These are phyloP conservation scores for Dipodomys merriami DNA, from an alignment of 2,113 vertebrate species.

Conservation along the genomic window DNA sequence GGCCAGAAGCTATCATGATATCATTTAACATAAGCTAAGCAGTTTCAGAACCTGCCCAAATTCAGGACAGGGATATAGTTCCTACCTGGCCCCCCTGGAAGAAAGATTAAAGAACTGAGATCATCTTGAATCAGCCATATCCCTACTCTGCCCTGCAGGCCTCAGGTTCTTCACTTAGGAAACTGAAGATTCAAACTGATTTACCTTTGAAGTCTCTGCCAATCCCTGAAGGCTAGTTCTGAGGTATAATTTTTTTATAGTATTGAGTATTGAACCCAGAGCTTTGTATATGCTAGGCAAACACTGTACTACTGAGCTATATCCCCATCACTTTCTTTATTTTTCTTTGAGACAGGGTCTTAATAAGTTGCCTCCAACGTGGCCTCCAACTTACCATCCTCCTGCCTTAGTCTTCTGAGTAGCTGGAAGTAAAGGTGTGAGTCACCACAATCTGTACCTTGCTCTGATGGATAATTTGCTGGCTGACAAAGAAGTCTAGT, in stretches of 20 bases:
- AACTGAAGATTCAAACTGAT: conserved; percentile 27
- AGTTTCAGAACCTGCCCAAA: neutral
- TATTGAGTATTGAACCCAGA: neutral
- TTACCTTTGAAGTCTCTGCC: conserved; percentile 25
- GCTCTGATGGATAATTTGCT: conserved; percentile 47
- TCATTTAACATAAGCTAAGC: neutral
- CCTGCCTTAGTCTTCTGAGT: neutral
- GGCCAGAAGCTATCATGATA: neutral
- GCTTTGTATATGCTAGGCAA: neutral
- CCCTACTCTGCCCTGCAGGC: neutral
- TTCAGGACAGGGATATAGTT: neutral
- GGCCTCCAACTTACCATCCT: neutral
- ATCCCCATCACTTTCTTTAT: too few relatives aligned
- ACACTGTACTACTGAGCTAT: neutral
- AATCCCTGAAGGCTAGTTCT: neutral
- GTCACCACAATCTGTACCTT: neutral
- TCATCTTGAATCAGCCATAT: neutral
- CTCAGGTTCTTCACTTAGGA: conserved; percentile 37
- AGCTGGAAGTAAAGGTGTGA: neutral
- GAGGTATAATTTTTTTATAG: neutral
- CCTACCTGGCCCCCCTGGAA: neutral
- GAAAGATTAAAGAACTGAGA: neutral
- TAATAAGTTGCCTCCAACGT: too few relatives aligned
- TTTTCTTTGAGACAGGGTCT: too few relatives aligned
- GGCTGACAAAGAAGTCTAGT: neutral